phyloP scores from a whole-genome alignment of 2,797 vertebrate species.

The Pseudochromis fuscus region DNA sequence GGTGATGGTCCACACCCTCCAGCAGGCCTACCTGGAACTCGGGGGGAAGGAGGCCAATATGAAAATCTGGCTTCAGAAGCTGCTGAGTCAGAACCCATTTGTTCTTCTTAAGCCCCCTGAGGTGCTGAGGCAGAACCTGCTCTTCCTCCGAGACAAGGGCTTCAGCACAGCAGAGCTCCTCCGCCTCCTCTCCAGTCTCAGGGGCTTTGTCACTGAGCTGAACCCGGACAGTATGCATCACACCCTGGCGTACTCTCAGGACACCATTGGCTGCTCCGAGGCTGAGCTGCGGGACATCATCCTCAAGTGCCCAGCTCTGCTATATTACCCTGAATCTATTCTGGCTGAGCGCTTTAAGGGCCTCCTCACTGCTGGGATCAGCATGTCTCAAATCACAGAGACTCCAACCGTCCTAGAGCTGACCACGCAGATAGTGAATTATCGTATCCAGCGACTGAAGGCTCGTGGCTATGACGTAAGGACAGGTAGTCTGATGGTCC shows the following conservation, averaged over 20 bases:
- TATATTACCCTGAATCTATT: slow-evolving; percentile 88
- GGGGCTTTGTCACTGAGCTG: slow-evolving; percentile 92
- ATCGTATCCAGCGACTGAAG: slow-evolving; percentile 88
- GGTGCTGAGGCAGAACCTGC: slow-evolving; percentile 85
- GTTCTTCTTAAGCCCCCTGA: slow-evolving; percentile 88
- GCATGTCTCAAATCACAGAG: slow-evolving; percentile 87
- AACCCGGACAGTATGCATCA: slow-evolving; percentile 84
- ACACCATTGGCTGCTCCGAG: slow-evolving; percentile 86
- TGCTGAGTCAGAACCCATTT: slow-evolving; percentile 94
- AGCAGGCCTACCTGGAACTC: slow-evolving; percentile 86
- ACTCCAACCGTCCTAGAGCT: slow-evolving; percentile 91
- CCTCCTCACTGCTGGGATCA: slow-evolving; percentile 87
- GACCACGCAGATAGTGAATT: slow-evolving; percentile 90
- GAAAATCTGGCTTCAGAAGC: slow-evolving; percentile 93
- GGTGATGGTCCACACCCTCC: slow-evolving; percentile 85
- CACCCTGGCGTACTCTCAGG: slow-evolving; percentile 87
- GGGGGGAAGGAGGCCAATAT: slow-evolving; percentile 90
- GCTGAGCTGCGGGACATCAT: slow-evolving; percentile 85
- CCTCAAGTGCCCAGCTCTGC: slow-evolving; percentile 90
- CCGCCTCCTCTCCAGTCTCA: slow-evolving; percentile 90
- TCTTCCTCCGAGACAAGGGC: slow-evolving; percentile 86
- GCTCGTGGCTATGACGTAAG: slow-evolving; percentile 85
- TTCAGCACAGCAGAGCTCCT: slow-evolving; percentile 90
- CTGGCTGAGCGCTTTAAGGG: slow-evolving; percentile 88
- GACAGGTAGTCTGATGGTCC: slow-evolving; percentile 84